A percentile compares a stretch with the other conserved stretches of the same genome.
phyloP scores from a whole-genome alignment of 2,113 vertebrate species.

The cat (Felis catus) region DNA sequence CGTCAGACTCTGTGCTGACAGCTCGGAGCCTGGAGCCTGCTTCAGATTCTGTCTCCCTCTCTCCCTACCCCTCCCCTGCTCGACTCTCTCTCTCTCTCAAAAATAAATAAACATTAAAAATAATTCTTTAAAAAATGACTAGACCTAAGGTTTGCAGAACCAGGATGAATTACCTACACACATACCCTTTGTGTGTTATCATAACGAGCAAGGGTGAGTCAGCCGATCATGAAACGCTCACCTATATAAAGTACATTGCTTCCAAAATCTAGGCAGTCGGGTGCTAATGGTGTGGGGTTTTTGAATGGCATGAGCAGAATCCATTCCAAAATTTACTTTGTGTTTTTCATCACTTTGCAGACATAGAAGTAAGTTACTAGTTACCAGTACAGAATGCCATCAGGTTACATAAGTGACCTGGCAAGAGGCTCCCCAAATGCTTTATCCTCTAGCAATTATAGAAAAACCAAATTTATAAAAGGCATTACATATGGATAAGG shows the following conservation, averaged over 20 bases:
- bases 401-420: neutral
- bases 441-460: neutral
- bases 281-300: neutral
- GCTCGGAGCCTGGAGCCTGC: too few species aligned
- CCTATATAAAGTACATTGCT: neutral
- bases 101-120: too few species aligned
- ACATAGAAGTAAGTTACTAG: neutral
- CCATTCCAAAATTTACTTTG: neutral
- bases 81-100: too few species aligned
- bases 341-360: neutral
- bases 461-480: constrained; percentile 33
- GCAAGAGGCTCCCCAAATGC: neutral
- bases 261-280: neutral
- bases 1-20: too few species aligned
- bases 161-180: neutral
- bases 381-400: neutral
- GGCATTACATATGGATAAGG: neutral
- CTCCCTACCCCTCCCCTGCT: too few species aligned
- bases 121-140: neutral
- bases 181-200: neutral
- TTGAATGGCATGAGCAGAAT: neutral
- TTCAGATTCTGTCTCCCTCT: too few species aligned
- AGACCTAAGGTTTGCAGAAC: neutral
- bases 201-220: neutral
- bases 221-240: neutral